Percentiles rank a stretch among this genome's conserved stretches.
phyloP scores from a whole-genome alignment of 1,140 invertebrate species.

The Tetramorium simillimum region DNA sequence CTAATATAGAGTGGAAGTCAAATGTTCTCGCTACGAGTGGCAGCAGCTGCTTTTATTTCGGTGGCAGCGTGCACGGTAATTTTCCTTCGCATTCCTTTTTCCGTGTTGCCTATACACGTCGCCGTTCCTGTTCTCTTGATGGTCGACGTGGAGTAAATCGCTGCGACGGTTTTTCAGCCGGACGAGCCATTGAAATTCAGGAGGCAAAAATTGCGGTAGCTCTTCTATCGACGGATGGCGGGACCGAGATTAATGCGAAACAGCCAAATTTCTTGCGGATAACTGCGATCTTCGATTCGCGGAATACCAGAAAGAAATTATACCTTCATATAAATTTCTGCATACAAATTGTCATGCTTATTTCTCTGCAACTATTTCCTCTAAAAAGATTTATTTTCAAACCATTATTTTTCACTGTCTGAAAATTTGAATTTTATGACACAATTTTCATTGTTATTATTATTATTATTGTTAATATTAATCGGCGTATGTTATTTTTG shows the following conservation, averaged over 20 bases:
- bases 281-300: not conserved
- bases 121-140: conserved; percentile 33
- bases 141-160: conserved; percentile 51
- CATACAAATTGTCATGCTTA: not conserved
- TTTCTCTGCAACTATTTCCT: not conserved
- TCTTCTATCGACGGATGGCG: not conserved
- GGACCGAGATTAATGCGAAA: conserved; percentile 40
- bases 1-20: conserved; percentile 51
- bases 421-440: not conserved
- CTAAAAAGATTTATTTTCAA: not conserved
- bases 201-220: conserved; percentile 38
- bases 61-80: conserved; percentile 47
- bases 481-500: not conserved
- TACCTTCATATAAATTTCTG: not conserved
- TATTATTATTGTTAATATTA: not conserved
- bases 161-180: conserved; percentile 44
- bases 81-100: conserved; percentile 44
- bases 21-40: conserved; percentile 57
- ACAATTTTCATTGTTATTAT: not conserved
- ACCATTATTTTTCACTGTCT: not conserved
- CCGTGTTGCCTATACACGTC: conserved; percentile 35
- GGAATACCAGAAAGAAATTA: not conserved
- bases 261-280: conserved; percentile 16
- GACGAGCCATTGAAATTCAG: conserved; percentile 52
- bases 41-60: conserved; percentile 59